Conservation (phyloP, 1,140 invertebrate genomes). For the Saccostrea cuccullata region DNA sequence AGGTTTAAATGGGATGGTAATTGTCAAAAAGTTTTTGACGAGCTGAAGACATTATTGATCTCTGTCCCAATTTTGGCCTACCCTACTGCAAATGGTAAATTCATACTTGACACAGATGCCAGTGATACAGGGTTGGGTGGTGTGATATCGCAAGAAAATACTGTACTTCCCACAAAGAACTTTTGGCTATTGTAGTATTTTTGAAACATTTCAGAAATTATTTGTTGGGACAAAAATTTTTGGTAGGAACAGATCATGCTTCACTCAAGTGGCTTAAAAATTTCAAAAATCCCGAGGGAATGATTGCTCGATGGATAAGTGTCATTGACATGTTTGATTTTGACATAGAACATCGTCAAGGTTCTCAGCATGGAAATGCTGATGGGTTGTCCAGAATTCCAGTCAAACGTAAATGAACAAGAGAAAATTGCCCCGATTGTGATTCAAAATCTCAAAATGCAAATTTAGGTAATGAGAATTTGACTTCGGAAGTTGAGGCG, state of each 20-base stretch:
- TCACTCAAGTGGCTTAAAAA: not conserved
- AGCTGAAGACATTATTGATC: not conserved
- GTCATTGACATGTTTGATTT: not conserved
- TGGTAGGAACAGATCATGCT: constrained; percentile 1
- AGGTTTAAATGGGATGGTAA: constrained; percentile 33
- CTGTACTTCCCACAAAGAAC: constrained; percentile 6
- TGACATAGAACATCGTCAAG: not conserved
- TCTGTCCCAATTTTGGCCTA: constrained; percentile 44
- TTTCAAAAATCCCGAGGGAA: not conserved
- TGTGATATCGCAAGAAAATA: constrained; percentile 19
- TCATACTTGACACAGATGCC: constrained; percentile 27
- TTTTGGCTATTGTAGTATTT: not conserved
- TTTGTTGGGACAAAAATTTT: not conserved
- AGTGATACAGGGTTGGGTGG: constrained; percentile 12
- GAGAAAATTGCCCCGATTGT: constrained; percentile 33
- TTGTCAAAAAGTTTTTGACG: not conserved
- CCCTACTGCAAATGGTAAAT: constrained; percentile 13
- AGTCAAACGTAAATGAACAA: too few species aligned
- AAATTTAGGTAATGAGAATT: not conserved
- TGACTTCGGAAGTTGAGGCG: not conserved
- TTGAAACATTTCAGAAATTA: constrained; percentile 28
- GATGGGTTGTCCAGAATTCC: not conserved
- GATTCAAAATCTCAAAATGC: not conserved
- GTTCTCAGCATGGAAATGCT: not conserved
- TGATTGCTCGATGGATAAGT: not conserved